These are phyloP conservation scores for Antheraea yamamai DNA, from an alignment of 2,888 invertebrate genomes.

Conservation along the genomic window DNA sequence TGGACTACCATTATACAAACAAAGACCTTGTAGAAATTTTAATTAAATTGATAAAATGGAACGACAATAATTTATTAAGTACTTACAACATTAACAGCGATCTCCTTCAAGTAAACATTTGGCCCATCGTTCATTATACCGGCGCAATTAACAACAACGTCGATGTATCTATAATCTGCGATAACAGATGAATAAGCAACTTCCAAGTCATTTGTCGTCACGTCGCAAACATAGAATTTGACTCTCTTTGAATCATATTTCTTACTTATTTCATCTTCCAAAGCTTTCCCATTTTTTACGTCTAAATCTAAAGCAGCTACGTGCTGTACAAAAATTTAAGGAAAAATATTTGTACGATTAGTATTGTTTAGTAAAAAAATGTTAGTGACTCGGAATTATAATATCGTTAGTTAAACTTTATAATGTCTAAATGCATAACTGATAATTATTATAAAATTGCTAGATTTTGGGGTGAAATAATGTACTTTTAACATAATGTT, in stretches of 20 bases:
- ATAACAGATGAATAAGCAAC: constrained; percentile 44
- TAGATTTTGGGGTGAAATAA: no score
- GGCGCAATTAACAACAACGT: constrained; percentile 65
- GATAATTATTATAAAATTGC: no score
- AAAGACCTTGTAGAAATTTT: no score
- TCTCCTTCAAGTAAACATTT: constrained; percentile 53
- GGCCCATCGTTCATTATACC: constrained; percentile 65
- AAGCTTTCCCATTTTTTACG: constrained; percentile 35
- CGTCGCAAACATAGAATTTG: constrained; percentile 56
- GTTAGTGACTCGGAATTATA: background rate
- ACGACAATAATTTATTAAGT: background rate
- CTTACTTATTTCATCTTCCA: constrained; percentile 44
- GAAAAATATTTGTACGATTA: background rate
- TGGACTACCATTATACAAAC: no score
- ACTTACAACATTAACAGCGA: constrained; percentile 67
- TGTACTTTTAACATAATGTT: no score
- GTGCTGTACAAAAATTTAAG: constrained; percentile 44
- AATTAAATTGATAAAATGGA: background rate
- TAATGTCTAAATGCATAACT: no score
- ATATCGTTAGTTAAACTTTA: no score
- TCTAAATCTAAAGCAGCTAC: constrained; percentile 55
- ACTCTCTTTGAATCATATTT: constrained; percentile 45
- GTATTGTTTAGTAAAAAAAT: background rate
- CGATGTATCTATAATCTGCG: constrained; percentile 54
- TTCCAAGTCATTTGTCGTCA: constrained; percentile 51